Conservation (phyloP, 2,888 invertebrate genomes). For the Aporophyla nigra region DNA sequence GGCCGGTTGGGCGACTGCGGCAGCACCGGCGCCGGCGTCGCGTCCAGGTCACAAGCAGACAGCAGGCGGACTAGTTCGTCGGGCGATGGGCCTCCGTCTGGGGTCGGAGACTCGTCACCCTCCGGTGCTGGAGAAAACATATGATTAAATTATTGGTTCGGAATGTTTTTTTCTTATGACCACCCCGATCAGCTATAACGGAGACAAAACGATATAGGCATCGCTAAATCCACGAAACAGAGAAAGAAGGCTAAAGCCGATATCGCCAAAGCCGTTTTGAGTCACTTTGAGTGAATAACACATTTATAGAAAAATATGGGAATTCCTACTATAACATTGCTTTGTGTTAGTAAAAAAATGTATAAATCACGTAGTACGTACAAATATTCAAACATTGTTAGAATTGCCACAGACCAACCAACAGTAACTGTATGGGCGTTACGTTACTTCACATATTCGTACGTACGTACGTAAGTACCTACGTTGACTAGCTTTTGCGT, state of each 20-base stretch:
- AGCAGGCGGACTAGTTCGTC: slow-evolving; percentile 97
- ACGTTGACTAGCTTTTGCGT: no score
- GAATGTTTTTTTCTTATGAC: not conserved
- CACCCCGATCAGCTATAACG: not conserved
- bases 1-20: slow-evolving; percentile 86
- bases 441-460: not conserved
- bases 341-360: slow-evolving; percentile 5
- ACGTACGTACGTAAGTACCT: no score
- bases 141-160: not conserved
- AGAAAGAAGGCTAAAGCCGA: not conserved
- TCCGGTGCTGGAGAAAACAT: slow-evolving; percentile 72
- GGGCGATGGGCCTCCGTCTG: slow-evolving; percentile 97
- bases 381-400: slow-evolving; percentile 26
- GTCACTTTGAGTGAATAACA: not conserved
- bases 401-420: not conserved
- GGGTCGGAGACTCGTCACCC: slow-evolving; percentile 85
- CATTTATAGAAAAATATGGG: no score
- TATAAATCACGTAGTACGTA: slow-evolving; percentile 18
- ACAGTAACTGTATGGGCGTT: not conserved
- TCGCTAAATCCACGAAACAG: not conserved
- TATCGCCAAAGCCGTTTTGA: no score
- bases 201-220: not conserved
- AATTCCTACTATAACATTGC: not conserved
- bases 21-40: slow-evolving; percentile 91
- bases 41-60: slow-evolving; percentile 98